These are phyloP conservation scores for Perognathus longimembris DNA, from an alignment of 2,113 vertebrate genomes.

Conservation along the genomic window DNA sequence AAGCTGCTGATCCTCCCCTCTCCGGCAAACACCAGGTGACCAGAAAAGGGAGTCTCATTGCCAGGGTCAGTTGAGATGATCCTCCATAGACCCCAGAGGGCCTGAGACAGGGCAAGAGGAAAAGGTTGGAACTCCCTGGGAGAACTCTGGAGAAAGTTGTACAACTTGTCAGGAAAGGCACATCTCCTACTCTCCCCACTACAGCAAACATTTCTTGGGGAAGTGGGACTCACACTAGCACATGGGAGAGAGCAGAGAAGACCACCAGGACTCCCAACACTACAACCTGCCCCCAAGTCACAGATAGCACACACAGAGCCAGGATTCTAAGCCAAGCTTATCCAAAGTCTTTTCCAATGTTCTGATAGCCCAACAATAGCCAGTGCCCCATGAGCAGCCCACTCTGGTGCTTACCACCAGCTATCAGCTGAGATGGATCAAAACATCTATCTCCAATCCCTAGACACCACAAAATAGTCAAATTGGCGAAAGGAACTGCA, in stretches of 20 bases:
- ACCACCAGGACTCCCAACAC: neutral
- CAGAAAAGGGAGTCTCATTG: constrained; percentile 3
- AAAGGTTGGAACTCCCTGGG: neutral
- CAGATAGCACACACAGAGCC: neutral
- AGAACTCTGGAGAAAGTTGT: neutral
- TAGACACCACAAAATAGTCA: constrained; percentile 66
- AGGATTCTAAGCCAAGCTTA: neutral
- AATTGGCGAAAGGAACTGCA: constrained; percentile 68
- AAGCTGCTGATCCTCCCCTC: constrained; percentile 29
- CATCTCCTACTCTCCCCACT: neutral
- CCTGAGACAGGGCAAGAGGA: neutral
- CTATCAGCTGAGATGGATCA: neutral
- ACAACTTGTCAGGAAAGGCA: neutral
- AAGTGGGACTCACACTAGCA: neutral
- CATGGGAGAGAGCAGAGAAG: neutral
- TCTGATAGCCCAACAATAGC: neutral
- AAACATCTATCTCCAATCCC: constrained; percentile 14
- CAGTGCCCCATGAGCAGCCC: neutral
- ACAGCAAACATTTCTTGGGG: neutral
- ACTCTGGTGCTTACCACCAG: neutral
- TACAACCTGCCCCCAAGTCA: neutral
- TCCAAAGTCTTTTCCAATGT: neutral
- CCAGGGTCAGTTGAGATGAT: neutral
- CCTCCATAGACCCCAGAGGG: neutral
- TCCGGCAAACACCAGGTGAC: constrained; percentile 48